phyloP scores from a whole-genome alignment of 1,140 invertebrate genomes.

The Triops longicaudatus region DNA sequence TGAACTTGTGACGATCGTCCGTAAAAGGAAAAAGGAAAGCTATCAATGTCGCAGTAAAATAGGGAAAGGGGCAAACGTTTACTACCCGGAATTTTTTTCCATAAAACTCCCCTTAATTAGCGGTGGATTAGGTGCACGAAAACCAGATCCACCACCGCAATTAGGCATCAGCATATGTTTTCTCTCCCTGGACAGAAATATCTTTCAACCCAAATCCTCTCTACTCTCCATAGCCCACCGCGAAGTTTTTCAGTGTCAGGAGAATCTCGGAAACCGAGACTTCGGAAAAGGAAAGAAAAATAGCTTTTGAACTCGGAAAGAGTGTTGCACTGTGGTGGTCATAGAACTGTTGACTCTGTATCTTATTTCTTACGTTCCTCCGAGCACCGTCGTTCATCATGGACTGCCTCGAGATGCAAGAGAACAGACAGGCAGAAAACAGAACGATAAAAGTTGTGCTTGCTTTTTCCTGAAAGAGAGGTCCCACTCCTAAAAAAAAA shows the following conservation, averaged over 20 bases:
- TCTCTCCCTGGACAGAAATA: constrained; percentile 3
- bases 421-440: neutral
- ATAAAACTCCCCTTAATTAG: constrained; percentile 1
- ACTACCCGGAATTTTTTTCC: neutral
- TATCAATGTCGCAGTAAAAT: constrained; percentile 8
- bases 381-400: neutral
- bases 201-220: neutral
- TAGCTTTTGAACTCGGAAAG: neutral
- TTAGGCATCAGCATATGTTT: neutral
- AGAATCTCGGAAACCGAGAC: neutral
- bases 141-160: neutral
- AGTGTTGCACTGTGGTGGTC: neutral
- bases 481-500: neutral
- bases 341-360: neutral
- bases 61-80: neutral
- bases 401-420: neutral
- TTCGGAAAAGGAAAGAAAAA: neutral
- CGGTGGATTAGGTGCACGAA: neutral
- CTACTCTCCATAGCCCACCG: neutral
- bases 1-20: neutral
- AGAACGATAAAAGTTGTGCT: neutral
- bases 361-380: neutral
- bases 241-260: neutral
- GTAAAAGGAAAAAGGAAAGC: neutral
- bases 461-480: neutral